A percentile compares a stretch with the other conserved stretches of the same genome.
These are phyloP conservation scores for Drosophila neocordata DNA, from an alignment of 1,140 invertebrate species.

Conservation along the genomic window DNA sequence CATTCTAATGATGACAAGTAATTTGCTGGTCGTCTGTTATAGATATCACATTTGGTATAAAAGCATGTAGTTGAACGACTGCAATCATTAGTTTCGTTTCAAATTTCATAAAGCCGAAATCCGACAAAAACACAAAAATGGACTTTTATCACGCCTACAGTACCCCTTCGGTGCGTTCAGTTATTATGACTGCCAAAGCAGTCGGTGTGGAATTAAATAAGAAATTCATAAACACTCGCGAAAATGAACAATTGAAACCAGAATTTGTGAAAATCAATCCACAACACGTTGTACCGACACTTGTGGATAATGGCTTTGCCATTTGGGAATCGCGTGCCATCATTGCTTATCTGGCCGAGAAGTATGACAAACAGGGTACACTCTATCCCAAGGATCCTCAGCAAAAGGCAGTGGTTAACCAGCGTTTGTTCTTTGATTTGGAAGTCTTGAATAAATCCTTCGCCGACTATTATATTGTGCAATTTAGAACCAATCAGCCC, in stretches of 20 bases:
- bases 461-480: constrained; percentile 86
- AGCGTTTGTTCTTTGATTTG: constrained; percentile 85
- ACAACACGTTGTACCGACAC: constrained; percentile 71
- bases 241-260: constrained; percentile 86
- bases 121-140: neutral
- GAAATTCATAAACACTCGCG: constrained; percentile 84
- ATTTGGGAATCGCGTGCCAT: constrained; percentile 74
- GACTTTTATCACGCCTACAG: neutral
- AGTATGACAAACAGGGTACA: constrained; percentile 82
- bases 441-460: constrained; percentile 83
- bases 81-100: neutral
- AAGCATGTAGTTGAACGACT: neutral
- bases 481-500: constrained; percentile 84
- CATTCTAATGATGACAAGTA: constrained; percentile 48
- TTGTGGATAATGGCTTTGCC: constrained; percentile 58
- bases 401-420: constrained; percentile 84
- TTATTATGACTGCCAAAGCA: constrained; percentile 60
- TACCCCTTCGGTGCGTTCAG: neutral
- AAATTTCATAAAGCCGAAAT: too few relatives aligned
- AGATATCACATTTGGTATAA: constrained; percentile 12
- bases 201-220: constrained; percentile 83
- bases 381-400: constrained; percentile 85
- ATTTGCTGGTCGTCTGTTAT: constrained; percentile 8
- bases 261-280: constrained; percentile 84
- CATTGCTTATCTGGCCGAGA: constrained; percentile 59